A percentile compares a stretch with the other conserved stretches of the same genome.
Evolutionary conservation across 2,797 vertebrate genomes (phyloP).

Genomic region (Pipistrellus pipistrellus): DNA sequence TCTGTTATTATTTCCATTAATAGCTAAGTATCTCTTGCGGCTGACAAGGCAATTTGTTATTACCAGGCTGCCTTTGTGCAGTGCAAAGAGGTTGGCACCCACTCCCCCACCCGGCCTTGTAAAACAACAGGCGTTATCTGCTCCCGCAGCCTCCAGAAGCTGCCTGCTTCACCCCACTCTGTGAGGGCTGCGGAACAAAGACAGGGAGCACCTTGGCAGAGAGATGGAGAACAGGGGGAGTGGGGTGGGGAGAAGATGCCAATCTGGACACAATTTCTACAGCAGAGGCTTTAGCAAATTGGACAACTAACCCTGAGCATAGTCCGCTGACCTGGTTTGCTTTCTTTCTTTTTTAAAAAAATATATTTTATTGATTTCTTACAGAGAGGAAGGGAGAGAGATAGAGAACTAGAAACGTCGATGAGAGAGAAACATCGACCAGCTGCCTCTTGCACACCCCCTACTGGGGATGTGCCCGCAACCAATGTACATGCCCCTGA

Average conservation of each 20-base stretch:
- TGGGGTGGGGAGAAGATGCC: neutral
- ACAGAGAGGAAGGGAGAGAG: no score
- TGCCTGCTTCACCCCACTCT: neutral
- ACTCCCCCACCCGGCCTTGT: neutral
- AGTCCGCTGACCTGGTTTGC: neutral
- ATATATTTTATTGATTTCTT: no score
- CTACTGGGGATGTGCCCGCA: no score
- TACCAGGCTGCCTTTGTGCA: conserved; percentile 82
- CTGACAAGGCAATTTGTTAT: conserved; percentile 89
- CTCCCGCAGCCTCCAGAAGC: neutral
- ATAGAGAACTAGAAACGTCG: no score
- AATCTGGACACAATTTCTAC: neutral
- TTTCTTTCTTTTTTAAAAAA: no score
- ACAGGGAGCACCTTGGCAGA: neutral
- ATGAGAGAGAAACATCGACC: no score
- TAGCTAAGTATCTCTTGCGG: conserved; percentile 86
- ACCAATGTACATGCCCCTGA: no score
- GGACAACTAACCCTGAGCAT: neutral
- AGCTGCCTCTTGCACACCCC: no score
- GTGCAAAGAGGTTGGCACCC: conserved; percentile 78
- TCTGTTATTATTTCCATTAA: conserved; percentile 91
- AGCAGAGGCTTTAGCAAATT: neutral
- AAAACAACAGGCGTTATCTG: conserved; percentile 83
- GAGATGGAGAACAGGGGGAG: neutral
- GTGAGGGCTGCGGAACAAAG: neutral